These are phyloP conservation scores for Iselma pallidipennis DNA, from an alignment of 2,888 invertebrate genomes.

Conservation along the genomic window DNA sequence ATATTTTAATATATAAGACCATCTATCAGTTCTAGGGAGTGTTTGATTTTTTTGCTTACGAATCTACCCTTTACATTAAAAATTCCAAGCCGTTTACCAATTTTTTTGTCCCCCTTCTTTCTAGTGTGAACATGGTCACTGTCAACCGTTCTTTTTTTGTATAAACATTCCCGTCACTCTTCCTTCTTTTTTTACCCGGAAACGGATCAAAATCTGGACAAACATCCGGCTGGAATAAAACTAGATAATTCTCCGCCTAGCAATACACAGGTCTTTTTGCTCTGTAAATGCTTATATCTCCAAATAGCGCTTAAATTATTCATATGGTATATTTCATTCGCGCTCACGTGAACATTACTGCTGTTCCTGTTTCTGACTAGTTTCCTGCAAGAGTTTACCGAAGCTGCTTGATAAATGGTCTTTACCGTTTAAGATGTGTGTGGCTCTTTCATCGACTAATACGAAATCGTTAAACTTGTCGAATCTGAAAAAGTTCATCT, in stretches of 20 bases:
- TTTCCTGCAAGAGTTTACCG: slow-evolving; percentile 18
- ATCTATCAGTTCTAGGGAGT: too few species aligned
- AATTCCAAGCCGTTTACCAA: too few species aligned
- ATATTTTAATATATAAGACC: too few species aligned
- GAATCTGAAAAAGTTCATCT: background rate
- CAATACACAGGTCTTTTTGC: slow-evolving; percentile 37
- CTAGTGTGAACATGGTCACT: too few species aligned
- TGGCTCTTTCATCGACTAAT: background rate
- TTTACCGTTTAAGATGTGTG: background rate
- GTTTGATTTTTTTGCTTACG: too few species aligned
- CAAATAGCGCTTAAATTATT: slow-evolving; percentile 45
- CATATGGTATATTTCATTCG: slow-evolving; percentile 48
- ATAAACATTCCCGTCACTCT: background rate
- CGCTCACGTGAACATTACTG: slow-evolving; percentile 43
- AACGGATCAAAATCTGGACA: background rate
- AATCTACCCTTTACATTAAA: too few species aligned
- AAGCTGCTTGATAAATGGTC: slow-evolving; percentile 5
- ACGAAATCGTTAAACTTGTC: background rate
- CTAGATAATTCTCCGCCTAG: slow-evolving; percentile 38
- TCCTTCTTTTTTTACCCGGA: background rate
- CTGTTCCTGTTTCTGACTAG: slow-evolving; percentile 30
- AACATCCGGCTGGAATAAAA: slow-evolving; percentile 29
- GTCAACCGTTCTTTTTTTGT: background rate
- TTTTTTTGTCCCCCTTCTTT: too few species aligned
- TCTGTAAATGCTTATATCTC: slow-evolving; percentile 17